Percentiles rank a stretch among this genome's conserved stretches.
Conservation (phyloP, 2,797 vertebrate species). For the Malacoraja senta region DNA sequence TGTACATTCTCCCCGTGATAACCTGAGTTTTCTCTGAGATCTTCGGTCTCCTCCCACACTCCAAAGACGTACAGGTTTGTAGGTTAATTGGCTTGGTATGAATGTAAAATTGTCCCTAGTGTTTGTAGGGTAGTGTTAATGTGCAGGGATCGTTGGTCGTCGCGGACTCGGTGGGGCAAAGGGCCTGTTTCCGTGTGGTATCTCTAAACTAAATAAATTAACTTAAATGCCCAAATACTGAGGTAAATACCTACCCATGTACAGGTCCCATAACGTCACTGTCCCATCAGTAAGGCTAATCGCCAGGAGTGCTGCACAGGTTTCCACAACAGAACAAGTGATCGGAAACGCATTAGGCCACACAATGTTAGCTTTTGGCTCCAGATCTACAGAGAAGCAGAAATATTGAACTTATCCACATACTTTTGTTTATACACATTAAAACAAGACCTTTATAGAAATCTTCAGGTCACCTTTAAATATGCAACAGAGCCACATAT, state of each 20-base stretch:
- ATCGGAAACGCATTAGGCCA: slow-evolving; percentile 77
- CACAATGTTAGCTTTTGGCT: slow-evolving; percentile 58
- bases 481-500: background rate
- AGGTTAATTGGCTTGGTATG: no score
- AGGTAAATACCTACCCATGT: slow-evolving; percentile 57
- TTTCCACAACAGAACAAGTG: slow-evolving; percentile 60
- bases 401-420: background rate
- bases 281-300: slow-evolving; percentile 65
- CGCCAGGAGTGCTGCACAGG: slow-evolving; percentile 60
- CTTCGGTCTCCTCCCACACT: no score
- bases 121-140: no score
- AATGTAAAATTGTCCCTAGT: no score
- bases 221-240: background rate
- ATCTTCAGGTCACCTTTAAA: background rate
- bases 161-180: no score
- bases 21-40: no score
- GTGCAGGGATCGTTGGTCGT: no score
- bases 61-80: no score
- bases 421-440: background rate
- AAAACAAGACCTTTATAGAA: background rate
- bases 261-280: slow-evolving; percentile 71
- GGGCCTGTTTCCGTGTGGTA: no score
- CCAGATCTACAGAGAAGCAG: slow-evolving; percentile 52
- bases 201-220: no score
- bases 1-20: no score